Evolutionary conservation across 2,113 vertebrate species (phyloP).

Genomic region (Cariama cristata): DNA sequence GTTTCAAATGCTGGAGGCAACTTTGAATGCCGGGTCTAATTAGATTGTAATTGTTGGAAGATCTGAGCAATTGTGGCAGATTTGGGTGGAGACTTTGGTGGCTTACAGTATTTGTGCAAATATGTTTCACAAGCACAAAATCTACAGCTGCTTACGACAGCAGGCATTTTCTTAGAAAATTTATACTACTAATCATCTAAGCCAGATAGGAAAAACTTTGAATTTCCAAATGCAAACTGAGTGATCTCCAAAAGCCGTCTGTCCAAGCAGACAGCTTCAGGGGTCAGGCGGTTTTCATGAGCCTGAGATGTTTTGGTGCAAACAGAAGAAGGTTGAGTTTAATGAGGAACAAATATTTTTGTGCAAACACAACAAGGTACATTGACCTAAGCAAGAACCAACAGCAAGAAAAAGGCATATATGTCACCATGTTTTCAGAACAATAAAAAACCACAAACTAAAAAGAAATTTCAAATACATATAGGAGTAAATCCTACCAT

Average conservation of each 20-base stretch:
- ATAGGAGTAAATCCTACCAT: neutral
- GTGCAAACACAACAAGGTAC: neutral
- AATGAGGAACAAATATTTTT: constrained; percentile 4
- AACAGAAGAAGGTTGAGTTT: neutral
- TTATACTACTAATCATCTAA: neutral
- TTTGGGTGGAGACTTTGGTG: neutral
- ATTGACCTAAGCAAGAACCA: neutral
- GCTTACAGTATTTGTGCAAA: neutral
- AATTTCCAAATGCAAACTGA: neutral
- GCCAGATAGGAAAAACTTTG: neutral
- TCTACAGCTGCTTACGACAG: neutral
- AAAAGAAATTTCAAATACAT: neutral
- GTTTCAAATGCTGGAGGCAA: constrained; percentile 69
- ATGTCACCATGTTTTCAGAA: neutral
- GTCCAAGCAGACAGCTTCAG: neutral
- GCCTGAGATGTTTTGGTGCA: neutral
- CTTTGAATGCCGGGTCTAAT: constrained; percentile 62
- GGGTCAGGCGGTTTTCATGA: neutral
- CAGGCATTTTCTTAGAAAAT: neutral
- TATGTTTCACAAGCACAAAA: neutral
- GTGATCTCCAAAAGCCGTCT: neutral
- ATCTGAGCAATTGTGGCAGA: constrained; percentile 56
- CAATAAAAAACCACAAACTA: neutral
- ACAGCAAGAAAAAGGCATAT: neutral
- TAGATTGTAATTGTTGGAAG: constrained; percentile 59